Evolutionary conservation across 2,797 vertebrate species (phyloP).

Genomic region (Pempheris klunzingeri): DNA sequence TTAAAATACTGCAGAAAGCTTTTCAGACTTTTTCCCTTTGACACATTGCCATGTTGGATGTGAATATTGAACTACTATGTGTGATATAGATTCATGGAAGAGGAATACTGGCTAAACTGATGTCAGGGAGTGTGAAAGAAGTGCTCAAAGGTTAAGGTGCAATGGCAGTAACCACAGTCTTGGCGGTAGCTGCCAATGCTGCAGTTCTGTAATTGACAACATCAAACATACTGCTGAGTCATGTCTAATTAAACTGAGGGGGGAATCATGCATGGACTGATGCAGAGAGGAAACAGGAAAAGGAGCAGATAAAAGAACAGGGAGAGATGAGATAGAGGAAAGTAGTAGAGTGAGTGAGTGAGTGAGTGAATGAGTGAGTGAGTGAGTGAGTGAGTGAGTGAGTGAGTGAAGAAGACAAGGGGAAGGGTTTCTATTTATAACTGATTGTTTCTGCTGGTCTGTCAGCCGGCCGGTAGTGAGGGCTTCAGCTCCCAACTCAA

Average conservation of each 20-base stretch:
- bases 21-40: neutral
- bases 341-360: slow-evolving; percentile 10
- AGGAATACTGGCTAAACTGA: neutral
- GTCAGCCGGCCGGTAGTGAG: slow-evolving; percentile 42
- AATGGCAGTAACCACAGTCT: slow-evolving; percentile 18
- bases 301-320: slow-evolving; percentile 20
- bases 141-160: neutral
- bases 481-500: slow-evolving; percentile 54
- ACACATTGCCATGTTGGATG: neutral
- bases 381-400: slow-evolving; percentile 25
- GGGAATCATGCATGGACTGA: slow-evolving; percentile 37
- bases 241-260: slow-evolving; percentile 35
- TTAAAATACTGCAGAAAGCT: neutral
- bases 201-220: slow-evolving; percentile 15
- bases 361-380: slow-evolving; percentile 20
- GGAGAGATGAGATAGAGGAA: slow-evolving; percentile 17
- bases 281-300: slow-evolving; percentile 37
- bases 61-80: neutral
- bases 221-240: slow-evolving; percentile 47
- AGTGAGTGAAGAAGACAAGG: slow-evolving; percentile 43
- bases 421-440: slow-evolving; percentile 77
- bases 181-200: neutral
- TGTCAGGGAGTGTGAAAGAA: too few relatives aligned
- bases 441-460: slow-evolving; percentile 73
- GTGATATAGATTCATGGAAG: neutral